Base-by-base conservation (phyloP, 2,797 vertebrate genomes). In the Astyanax mexicanus region DNA sequence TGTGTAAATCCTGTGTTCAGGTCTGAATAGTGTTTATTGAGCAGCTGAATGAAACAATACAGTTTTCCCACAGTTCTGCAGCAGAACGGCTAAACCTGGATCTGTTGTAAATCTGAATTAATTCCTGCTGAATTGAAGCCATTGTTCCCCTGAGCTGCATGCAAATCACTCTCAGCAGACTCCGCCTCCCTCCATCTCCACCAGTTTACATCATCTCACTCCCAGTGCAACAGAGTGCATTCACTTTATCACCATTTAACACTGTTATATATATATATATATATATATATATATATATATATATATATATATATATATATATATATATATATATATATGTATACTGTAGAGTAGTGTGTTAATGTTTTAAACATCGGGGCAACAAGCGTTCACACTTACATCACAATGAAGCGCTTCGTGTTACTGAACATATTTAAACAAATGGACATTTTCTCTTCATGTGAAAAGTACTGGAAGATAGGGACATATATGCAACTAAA, bases 71-170 rank as follows among this genome's bases (percentile, higher is more conserved):
- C 12, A 27, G 40, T 25, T 65, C 61, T 65, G 38, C 8, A 65
- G 37, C 29, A 37, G 29, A 58, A 35, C 15, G 2, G 13, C 40
- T 23, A 42, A n/a, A 27, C 25, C 40, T 12, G 38, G 40, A 65
- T 65, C 61, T 27, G 21, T 38, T 38, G 5, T 38, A 25, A 65
- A 29, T 66, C 62, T 47, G 13, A 25, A 6, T 42, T 66, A 45
- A 47, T 45, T 32, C 62, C 58, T 38, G 15, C 62, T 66, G 42
- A 62, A 62, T 27, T 25, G 29, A 23, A 42, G 61, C 23, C 40
- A 66, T 45, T 66, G 62, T 44, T 44, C 17, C 6, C 38, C 19
- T 64, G 21, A 45, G 62, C 42, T 19, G 37, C 37, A 57, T 57
- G 38, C 21, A 70, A 70, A n/a, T 57, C 23, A 40, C 25, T 19